Evolutionary conservation across 2,888 invertebrate genomes (phyloP).

Genomic region (Euzetes globulus): DNA sequence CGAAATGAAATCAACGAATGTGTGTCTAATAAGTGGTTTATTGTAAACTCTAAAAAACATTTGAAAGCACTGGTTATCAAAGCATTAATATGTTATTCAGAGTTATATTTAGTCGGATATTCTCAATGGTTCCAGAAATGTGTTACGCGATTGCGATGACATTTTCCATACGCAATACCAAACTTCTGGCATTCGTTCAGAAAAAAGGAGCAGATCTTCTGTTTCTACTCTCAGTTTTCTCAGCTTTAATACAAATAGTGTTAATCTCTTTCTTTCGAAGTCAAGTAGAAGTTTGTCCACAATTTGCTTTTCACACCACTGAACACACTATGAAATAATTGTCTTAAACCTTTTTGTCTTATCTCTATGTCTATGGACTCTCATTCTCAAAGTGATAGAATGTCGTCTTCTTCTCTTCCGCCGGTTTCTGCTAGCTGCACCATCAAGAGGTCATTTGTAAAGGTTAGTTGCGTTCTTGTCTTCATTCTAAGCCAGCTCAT

Average conservation of each 20-base stretch:
- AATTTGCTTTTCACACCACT: too few relatives aligned
- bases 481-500: too few relatives aligned
- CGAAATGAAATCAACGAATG: too few relatives aligned
- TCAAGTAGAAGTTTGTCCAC: not conserved
- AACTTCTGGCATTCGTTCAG: constrained; percentile 14
- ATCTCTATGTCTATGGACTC: not conserved
- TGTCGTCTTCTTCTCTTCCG: not conserved
- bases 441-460: constrained; percentile 3
- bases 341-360: not conserved
- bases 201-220: not conserved
- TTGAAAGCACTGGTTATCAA: too few relatives aligned
- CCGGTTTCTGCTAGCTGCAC: constrained; percentile 1
- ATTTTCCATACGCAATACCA: constrained; percentile 14
- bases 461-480: too few relatives aligned
- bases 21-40: too few relatives aligned
- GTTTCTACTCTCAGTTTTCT: not conserved
- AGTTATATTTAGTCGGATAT: too few relatives aligned
- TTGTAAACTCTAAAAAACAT: too few relatives aligned
- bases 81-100: too few relatives aligned
- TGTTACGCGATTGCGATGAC: not conserved
- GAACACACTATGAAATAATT: not conserved
- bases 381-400: constrained; percentile 1
- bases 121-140: not conserved
- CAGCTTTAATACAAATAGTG: not conserved
- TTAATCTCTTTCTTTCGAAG: not conserved